Conservation (phyloP, 2,797 vertebrate species). For the Paedocypris micromegethes region DNA sequence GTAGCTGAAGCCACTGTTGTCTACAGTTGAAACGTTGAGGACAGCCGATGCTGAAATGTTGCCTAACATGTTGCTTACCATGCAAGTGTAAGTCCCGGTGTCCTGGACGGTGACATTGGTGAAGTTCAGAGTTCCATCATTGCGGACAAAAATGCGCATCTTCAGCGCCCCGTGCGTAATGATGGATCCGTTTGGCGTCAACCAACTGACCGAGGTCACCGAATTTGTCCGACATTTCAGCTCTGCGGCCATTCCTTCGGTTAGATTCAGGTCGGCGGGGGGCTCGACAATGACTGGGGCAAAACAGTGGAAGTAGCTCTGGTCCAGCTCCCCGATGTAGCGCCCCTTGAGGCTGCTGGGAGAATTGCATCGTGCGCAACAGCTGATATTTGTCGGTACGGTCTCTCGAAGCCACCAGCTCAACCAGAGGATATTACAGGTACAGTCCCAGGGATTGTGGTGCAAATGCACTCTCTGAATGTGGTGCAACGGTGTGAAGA, state of each 20-base stretch:
- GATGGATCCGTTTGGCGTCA: conserved; percentile 92
- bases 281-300: conserved; percentile 95
- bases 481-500: conserved; percentile 91
- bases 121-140: conserved; percentile 94
- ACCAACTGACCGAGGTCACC: conserved; percentile 94
- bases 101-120: conserved; percentile 92
- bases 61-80: conserved; percentile 96
- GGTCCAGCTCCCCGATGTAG: conserved; percentile 95
- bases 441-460: conserved; percentile 99
- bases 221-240: conserved; percentile 94
- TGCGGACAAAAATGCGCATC: conserved; percentile 90
- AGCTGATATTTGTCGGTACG: conserved; percentile 94
- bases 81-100: conserved; percentile 95
- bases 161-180: conserved; percentile 93
- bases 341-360: conserved; percentile 89
- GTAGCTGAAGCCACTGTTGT: conserved; percentile 89
- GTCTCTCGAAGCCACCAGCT: conserved; percentile 99
- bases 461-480: conserved; percentile 95
- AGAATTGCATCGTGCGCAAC: conserved; percentile 90
- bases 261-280: conserved; percentile 94
- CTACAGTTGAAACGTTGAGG: conserved; percentile 89
- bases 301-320: conserved; percentile 96
- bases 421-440: conserved; percentile 98
- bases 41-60: conserved; percentile 96
- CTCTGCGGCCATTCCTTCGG: conserved; percentile 95